Conservation (phyloP, 2,888 invertebrate genomes). For the Drosophila gaucha region DNA sequence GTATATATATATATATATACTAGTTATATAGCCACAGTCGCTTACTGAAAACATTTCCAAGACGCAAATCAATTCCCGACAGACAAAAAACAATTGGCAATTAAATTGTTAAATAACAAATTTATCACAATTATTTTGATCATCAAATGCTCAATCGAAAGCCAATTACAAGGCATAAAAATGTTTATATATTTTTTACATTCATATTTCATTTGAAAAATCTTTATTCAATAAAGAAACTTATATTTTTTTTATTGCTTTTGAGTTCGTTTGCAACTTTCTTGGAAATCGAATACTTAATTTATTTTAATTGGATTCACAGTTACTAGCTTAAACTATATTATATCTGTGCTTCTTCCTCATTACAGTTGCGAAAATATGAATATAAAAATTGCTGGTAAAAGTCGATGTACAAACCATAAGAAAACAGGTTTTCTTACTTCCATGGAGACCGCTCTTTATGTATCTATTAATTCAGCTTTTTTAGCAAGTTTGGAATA, state of each 20-base stretch:
- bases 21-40: neutral
- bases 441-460: too few relatives aligned
- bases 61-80: neutral
- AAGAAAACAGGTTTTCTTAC: too few relatives aligned
- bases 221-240: too few relatives aligned
- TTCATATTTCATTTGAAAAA: neutral
- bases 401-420: too few relatives aligned
- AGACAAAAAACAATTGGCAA: neutral
- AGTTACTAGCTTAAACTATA: too few relatives aligned
- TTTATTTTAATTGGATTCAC: conserved; percentile 5
- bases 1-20: neutral
- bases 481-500: too few relatives aligned
- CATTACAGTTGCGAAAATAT: too few relatives aligned
- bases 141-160: neutral
- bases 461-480: too few relatives aligned
- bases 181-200: too few relatives aligned
- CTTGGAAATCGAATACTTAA: neutral
- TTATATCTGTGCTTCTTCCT: too few relatives aligned
- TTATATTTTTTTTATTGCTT: too few relatives aligned
- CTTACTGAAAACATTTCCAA: neutral
- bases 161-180: neutral
- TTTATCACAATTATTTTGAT: neutral
- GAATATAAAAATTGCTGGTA: too few relatives aligned
- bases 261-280: conserved; percentile 1
- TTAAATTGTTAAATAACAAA: neutral